These are phyloP conservation scores for Rostratula benghalensis DNA, from an alignment of 2,113 vertebrate species.

Conservation along the genomic window DNA sequence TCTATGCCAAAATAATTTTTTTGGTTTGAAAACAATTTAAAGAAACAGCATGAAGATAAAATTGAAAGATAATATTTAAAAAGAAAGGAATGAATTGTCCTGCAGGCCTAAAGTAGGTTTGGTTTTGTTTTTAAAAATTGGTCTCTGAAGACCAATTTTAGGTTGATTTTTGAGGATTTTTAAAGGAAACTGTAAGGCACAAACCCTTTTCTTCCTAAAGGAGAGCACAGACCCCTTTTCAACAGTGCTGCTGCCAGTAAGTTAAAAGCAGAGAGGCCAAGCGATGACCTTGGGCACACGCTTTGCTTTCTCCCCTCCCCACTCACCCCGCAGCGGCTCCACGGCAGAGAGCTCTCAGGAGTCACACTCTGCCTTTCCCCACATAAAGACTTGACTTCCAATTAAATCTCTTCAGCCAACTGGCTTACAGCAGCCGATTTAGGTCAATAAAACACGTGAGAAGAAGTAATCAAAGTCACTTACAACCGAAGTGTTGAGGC, in stretches of 20 bases:
- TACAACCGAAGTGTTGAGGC: conserved; percentile 97
- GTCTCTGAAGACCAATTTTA: not conserved
- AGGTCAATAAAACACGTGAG: not conserved
- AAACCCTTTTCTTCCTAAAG: not conserved
- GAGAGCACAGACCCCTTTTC: not conserved
- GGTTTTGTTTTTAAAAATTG: too few species aligned
- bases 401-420: not conserved
- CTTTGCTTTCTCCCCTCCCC: not conserved
- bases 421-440: not conserved
- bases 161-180: not conserved
- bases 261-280: not conserved
- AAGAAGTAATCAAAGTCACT: conserved; percentile 44
- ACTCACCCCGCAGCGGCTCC: not conserved
- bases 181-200: not conserved
- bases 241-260: not conserved
- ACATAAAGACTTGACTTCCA: not conserved
- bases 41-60: not conserved
- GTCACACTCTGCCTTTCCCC: not conserved
- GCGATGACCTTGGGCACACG: not conserved
- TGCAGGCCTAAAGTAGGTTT: not conserved
- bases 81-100: not conserved
- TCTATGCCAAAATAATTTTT: not conserved
- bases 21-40: not conserved
- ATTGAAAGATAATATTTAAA: not conserved
- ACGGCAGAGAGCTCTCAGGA: rapidly evolving